Base-by-base conservation (phyloP, 2,113 vertebrate species). In the Vulpes ferrilata region DNA sequence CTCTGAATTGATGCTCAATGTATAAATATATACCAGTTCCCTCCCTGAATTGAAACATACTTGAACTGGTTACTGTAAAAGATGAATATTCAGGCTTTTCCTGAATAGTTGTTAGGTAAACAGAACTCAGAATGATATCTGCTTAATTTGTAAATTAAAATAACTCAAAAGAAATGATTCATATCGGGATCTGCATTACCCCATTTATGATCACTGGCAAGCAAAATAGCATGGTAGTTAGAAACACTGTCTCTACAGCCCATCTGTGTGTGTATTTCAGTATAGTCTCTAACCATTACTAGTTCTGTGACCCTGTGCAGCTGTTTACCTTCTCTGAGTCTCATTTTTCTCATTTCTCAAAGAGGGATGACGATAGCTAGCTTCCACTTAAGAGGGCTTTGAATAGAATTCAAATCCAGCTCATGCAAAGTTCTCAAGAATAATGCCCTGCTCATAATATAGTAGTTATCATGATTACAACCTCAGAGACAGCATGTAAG, bases 111-210 rank as follows among this genome's bases (percentile, higher is more conserved):
- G 62, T 51, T 35, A 80, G 57, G 22, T 53, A 89, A 95, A 71
- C 71, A 89, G 53, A 92, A 82, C 71, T 48, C 30, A 87, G 12
- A 79, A 8, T 71, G 35, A 1, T 73, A 51, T n/a, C 4, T 69
- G 9, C 16, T 96, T 7, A 53, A 79, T 76, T 78, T 96, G 30
- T 85, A 85, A 93, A 76, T 32, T 73, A 67, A 93, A 91, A 85
- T 91, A 69, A 93, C 35, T 97, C 3, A 53, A 80, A 57, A 90
- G 25, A 91, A 83, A 84, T 1, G 62, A 73, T 64, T 69, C 5
- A 53, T 35, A 15, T 59, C 12, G 3, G n/a, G 71, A 5, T 11
- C 51, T 55, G 15, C 62, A 55, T 93, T 67, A 71, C 16, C 3
- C 16, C 38, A 4, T n/a, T 22, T 60, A 1, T 32, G 22, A 51